These are phyloP conservation scores for Drosophila melanica DNA, from an alignment of 1,140 invertebrate species.

Conservation along the genomic window DNA sequence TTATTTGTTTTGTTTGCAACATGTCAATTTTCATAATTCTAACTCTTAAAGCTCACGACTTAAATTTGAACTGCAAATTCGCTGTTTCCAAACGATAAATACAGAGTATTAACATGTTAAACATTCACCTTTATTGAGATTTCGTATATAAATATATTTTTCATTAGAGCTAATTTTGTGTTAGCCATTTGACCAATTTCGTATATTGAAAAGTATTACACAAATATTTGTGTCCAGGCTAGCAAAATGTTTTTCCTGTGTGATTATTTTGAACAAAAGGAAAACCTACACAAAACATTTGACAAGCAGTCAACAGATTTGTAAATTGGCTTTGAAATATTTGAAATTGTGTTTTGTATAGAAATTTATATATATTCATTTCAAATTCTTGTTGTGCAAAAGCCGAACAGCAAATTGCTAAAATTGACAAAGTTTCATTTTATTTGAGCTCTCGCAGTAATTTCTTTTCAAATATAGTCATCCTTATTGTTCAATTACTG, in stretches of 20 bases:
- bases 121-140: not conserved
- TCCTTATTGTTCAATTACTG: conserved; percentile 30
- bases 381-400: not conserved
- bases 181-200: not conserved
- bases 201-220: not conserved
- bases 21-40: too few species aligned
- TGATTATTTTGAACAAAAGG: not conserved
- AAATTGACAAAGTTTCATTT: conserved; percentile 4
- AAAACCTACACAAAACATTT: conserved; percentile 3
- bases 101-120: too few species aligned
- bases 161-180: not conserved
- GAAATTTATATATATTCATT: conserved; percentile 9
- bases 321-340: conserved; percentile 15
- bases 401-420: not conserved
- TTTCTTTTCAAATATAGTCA: conserved; percentile 33
- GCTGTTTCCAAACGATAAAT: too few species aligned
- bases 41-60: too few species aligned
- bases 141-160: not conserved
- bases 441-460: conserved; percentile 11
- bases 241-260: not conserved
- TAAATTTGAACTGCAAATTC: too few species aligned
- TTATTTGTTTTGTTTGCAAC: too few species aligned
- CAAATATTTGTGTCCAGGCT: conserved; percentile 23
- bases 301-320: conserved; percentile 1
- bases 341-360: conserved; percentile 10